Conservation (phyloP, 2,888 invertebrate species). For the Machimus atricapillus region DNA sequence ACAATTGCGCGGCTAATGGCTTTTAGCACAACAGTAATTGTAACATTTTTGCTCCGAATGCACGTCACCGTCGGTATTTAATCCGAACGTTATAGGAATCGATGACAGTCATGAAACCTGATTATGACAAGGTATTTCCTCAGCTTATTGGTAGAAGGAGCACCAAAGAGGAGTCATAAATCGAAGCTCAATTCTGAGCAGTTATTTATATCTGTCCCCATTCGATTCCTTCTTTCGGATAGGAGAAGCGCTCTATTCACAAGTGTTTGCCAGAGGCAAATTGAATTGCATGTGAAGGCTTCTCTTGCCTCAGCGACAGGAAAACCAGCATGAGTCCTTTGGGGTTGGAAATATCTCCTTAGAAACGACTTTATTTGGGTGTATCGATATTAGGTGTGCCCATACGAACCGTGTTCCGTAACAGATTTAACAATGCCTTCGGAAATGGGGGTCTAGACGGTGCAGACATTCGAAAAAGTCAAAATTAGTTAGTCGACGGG, state of each 20-base stretch:
- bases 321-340: not conserved
- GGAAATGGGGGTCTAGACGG: not conserved
- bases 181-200: not conserved
- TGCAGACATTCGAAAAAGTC: not conserved
- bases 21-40: not conserved
- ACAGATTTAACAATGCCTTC: not conserved
- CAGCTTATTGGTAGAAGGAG: not conserved
- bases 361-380: conserved; percentile 34
- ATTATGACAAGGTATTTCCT: not conserved
- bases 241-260: not conserved
- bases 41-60: not conserved
- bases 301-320: not conserved
- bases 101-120: not conserved
- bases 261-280: not conserved
- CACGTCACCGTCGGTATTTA: not conserved
- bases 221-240: not conserved
- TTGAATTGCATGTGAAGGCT: not conserved
- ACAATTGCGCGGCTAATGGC: not conserved
- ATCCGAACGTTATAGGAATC: not conserved
- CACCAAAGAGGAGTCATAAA: not conserved
- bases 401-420: not conserved
- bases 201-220: conserved; percentile 11
- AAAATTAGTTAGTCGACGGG: not conserved
- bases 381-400: conserved; percentile 16
- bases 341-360: not conserved